phyloP scores from a whole-genome alignment of 2,113 vertebrate species.

The Neogobius melanostomus region DNA sequence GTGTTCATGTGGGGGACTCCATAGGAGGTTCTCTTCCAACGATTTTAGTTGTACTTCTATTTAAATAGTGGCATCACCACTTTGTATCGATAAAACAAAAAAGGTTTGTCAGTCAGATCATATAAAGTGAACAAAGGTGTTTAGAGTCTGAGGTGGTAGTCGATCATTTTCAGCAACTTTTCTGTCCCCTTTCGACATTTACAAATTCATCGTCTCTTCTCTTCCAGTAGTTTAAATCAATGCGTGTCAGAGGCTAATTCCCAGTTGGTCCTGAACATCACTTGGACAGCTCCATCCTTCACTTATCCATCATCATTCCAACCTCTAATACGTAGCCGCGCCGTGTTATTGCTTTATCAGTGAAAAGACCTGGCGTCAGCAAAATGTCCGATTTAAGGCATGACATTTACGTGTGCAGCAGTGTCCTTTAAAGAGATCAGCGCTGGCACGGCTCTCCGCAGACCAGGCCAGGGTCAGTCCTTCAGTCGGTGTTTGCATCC shows the following conservation, averaged over 20 bases:
- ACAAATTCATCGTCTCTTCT: not conserved
- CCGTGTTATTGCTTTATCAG: constrained; percentile 39
- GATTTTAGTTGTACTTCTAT: constrained; percentile 46
- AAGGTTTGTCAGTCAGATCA: constrained; percentile 41
- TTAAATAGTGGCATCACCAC: constrained; percentile 30
- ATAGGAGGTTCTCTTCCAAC: no score
- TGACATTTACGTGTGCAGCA: constrained; percentile 36
- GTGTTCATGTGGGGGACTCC: not conserved
- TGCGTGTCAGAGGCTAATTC: constrained; percentile 19
- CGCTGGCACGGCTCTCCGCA: constrained; percentile 48
- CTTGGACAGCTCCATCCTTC: constrained; percentile 16
- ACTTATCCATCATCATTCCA: constrained; percentile 28
- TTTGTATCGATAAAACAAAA: constrained; percentile 45
- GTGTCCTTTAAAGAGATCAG: constrained; percentile 52
- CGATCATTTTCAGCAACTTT: constrained; percentile 1
- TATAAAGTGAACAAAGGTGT: constrained; percentile 53
- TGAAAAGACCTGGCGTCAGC: constrained; percentile 30
- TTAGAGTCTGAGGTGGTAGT: constrained; percentile 34
- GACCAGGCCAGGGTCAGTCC: constrained; percentile 57
- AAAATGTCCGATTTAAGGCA: constrained; percentile 28
- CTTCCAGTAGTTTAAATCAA: constrained; percentile 1
- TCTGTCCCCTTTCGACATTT: constrained; percentile 12
- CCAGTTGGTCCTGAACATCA: constrained; percentile 25
- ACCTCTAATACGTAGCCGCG: constrained; percentile 15
- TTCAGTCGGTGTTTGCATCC: constrained; percentile 39